A percentile compares a stretch with the other conserved stretches of the same genome.
Evolutionary conservation across 1,140 invertebrate genomes (phyloP).

Genomic region (Pteromalus puparum): DNA sequence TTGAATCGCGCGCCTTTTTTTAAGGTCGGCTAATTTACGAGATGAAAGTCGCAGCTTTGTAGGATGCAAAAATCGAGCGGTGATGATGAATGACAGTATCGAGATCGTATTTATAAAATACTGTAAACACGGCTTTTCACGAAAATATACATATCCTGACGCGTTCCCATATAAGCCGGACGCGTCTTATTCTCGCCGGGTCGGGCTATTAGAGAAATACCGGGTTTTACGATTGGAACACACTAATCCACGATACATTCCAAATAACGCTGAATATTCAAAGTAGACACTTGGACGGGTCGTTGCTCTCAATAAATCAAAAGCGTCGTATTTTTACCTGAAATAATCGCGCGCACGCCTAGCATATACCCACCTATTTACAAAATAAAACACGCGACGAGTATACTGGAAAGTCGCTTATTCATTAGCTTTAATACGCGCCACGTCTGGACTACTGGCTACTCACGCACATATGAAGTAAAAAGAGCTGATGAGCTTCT

Average conservation of each 20-base stretch:
- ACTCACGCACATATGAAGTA: neutral
- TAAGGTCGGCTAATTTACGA: too few relatives aligned
- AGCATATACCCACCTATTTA: too few relatives aligned
- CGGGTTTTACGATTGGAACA: neutral
- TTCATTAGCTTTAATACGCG: conserved; percentile 5
- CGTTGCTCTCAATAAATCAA: conserved; percentile 3
- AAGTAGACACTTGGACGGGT: neutral
- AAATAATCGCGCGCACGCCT: neutral
- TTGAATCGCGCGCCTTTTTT: neutral
- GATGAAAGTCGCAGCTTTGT: too few relatives aligned
- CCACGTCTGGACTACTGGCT: neutral
- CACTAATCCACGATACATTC: neutral
- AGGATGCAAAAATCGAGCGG: too few relatives aligned
- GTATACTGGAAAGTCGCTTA: neutral
- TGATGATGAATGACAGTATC: neutral
- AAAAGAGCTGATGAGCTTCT: conserved; percentile 13
- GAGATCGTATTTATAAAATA: neutral
- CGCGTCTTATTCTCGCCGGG: neutral
- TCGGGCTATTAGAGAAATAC: conserved; percentile 4
- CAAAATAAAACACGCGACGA: neutral
- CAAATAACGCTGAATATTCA: conserved; percentile 14
- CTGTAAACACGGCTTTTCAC: neutral
- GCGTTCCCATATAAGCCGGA: neutral
- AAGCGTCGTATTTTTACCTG: neutral
- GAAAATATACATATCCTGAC: too few relatives aligned